Base-by-base conservation (phyloP, 2,888 invertebrate genomes). In the Limnephilus auricula region DNA sequence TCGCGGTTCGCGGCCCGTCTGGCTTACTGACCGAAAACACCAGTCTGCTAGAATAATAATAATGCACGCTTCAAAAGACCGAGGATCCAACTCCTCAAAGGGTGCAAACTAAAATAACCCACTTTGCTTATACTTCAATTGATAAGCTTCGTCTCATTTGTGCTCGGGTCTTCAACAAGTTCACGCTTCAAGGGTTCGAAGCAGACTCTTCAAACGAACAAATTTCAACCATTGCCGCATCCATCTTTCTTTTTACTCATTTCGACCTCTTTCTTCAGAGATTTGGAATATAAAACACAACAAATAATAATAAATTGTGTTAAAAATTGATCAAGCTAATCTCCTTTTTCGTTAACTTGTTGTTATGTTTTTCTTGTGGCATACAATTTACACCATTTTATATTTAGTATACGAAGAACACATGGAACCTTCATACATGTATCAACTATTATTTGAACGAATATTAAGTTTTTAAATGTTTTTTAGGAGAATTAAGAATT, bases 11-110 rank as follows among this genome's bases (percentile, higher is more conserved):
- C 87, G 80, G 40, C 88, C 87, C 87, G 88, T 50, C 90, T 88
- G 90, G 87, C 88, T 90, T 90, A 90, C 88, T 90, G 90, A 90
- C 90, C 88, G 90, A 90, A 90, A 90, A 90, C 34, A 78, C 32
- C 40, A 37, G 32, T 30, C 85, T 65, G 65, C 65, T 25, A 25
- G 65, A 65, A 65, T 65, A 65, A 65, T 65, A 65, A 65, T 65
- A 65, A 25, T 65, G 65, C 65, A 65, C 65, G 65, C 65, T 65
- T 65, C 65, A 65, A 65, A 65, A 9, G 65, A 65, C 25, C 25
- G n/a, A 5, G 25, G n/a, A 65, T 65, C 65, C 65, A 65, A 25
- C 65, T 65, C 65, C 65, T 65, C n/a, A n/a, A 65, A 65, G 65
- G 65, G 65, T 25, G 25, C 65, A 65, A 65, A 65, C 65, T 25